phyloP scores from a whole-genome alignment of 2,113 vertebrate genomes.

The Tragelaphus imberbis region DNA sequence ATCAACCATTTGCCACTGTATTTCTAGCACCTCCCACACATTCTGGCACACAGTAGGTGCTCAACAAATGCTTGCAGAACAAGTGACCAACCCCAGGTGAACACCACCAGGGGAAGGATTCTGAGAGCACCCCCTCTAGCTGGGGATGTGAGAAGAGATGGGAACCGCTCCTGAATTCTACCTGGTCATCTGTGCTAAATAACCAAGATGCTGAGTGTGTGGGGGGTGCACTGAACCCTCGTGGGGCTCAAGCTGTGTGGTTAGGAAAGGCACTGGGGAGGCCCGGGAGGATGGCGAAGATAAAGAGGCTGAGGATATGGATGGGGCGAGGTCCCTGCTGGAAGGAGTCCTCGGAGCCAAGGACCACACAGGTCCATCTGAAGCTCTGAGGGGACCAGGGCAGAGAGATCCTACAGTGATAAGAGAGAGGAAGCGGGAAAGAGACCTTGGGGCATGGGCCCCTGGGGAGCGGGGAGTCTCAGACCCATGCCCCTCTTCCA shows the following conservation, averaged over 20 bases:
- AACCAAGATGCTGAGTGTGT: accelerated
- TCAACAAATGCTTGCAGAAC: background rate
- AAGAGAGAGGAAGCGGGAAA: background rate
- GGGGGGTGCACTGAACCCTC: accelerated
- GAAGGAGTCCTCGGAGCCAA: background rate
- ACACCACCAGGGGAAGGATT: background rate
- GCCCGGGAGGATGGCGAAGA: background rate
- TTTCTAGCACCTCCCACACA: background rate
- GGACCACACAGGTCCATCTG: too few relatives aligned
- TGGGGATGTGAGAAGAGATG: accelerated
- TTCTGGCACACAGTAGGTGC: background rate
- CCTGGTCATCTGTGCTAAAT: background rate
- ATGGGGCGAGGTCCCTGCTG: background rate
- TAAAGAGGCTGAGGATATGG: background rate
- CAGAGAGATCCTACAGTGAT: background rate
- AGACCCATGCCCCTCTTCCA: too few relatives aligned
- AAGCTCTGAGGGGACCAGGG: background rate
- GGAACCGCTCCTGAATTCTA: background rate
- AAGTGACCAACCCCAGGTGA: background rate
- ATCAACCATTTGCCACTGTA: background rate
- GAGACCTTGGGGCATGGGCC: background rate
- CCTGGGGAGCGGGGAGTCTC: background rate
- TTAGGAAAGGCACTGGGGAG: background rate
- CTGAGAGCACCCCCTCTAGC: background rate
- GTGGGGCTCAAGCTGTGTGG: accelerated